Base-by-base conservation (phyloP, 2,797 vertebrate genomes). In the Lithobates sylvaticus region DNA sequence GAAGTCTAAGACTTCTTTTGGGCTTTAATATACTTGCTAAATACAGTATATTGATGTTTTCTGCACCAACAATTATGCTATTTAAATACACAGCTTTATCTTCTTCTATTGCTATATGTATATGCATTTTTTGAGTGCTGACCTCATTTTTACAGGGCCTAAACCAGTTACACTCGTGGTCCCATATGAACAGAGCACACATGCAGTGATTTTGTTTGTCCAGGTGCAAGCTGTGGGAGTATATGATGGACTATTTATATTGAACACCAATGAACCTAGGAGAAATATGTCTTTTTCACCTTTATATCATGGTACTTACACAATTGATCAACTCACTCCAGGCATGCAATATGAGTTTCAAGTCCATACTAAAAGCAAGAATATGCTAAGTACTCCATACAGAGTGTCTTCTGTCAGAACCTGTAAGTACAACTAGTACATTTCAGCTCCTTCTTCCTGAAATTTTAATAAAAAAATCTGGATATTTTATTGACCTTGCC, bases 291-390 rank as follows among this genome's bases (percentile, higher is more conserved):
- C 65, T 90, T 27, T 84, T 76, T 76, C 91, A 83, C 87, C 92
- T 74, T 76, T 90, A 23, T 90, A 67, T 0, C 87, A 91, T 88
- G 88, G 90, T 15, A 93, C 91, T 87, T 85, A 94, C 85, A 88
- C 81, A 9, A 16, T 96, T 47, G 88, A 79, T 77, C 91, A 92
- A 81, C 93, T 97, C 86, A 93, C 84, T 76, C 93, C 96, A 16
- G 97, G 96, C 85, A 95, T 89, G 71, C 90, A 94, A 88, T 96
- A 96, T 86, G 89, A 95, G 86, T 93, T 97, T 74, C 88, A 47
- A 1, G 83, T 97, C 81, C 93, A 88, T 80, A 94, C 94, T 88
- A 95, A 93, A 86, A 97, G 95, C 88, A 87, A 88, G 64, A 89
- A 90, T 47, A 92, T 91, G 90, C 89, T 91, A 71, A 97, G 96